These are phyloP conservation scores for Tiliacea aurago DNA, from an alignment of 2,888 invertebrate genomes.

Conservation along the genomic window DNA sequence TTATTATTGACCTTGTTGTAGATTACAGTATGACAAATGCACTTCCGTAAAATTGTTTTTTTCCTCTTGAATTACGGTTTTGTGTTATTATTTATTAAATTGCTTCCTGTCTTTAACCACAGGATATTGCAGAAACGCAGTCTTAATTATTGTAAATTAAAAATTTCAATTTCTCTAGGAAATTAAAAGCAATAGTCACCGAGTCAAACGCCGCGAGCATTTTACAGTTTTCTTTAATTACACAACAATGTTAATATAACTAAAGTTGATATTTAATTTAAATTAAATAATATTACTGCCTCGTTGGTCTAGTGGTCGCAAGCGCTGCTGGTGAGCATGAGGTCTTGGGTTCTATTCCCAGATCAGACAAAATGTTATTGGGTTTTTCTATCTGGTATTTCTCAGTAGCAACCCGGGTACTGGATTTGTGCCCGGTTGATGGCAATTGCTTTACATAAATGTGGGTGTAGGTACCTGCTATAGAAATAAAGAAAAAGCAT, in stretches of 20 bases:
- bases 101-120: conserved; percentile 1
- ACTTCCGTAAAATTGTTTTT: background rate
- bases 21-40: background rate
- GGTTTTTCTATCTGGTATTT: background rate
- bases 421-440: no score
- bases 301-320: background rate
- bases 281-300: background rate
- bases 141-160: background rate
- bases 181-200: background rate
- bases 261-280: background rate
- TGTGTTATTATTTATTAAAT: background rate
- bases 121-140: background rate
- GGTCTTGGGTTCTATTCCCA: background rate
- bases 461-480: no score
- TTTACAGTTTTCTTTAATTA: background rate
- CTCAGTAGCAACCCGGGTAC: background rate
- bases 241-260: background rate
- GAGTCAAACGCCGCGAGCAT: background rate
- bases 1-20: no score
- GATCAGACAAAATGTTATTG: background rate
- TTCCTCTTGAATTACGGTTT: background rate
- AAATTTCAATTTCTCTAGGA: background rate
- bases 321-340: background rate
- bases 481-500: no score
- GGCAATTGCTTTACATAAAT: no score